A percentile compares a stretch with the other conserved stretches of the same genome.
Evolutionary conservation across 1,140 invertebrate genomes (phyloP).

Genomic region (Oreohelix idahoensis): DNA sequence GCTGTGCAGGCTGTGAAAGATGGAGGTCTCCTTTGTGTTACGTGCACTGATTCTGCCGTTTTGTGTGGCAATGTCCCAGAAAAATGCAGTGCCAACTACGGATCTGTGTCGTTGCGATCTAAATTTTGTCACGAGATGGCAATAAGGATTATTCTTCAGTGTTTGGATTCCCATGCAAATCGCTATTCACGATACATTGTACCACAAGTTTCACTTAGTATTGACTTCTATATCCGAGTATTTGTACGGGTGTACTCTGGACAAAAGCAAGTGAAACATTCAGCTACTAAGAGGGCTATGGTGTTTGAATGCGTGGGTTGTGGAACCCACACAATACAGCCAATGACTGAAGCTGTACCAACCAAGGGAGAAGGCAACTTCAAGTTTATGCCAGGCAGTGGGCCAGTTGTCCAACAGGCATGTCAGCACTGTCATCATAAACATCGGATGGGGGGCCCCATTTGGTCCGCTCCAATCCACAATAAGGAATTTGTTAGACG

Average conservation of each 20-base stretch:
- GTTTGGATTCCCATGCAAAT: constrained; percentile 92
- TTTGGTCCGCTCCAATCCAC: constrained; percentile 92
- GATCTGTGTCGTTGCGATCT: constrained; percentile 87
- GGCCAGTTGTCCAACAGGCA: constrained; percentile 78
- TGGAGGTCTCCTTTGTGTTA: constrained; percentile 85
- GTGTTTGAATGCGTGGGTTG: constrained; percentile 92
- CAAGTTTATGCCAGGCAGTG: constrained; percentile 80
- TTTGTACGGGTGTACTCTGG: constrained; percentile 90
- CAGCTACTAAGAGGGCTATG: constrained; percentile 84
- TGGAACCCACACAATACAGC: constrained; percentile 84
- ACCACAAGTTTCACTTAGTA: constrained; percentile 91
- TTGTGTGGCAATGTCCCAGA: constrained; percentile 95
- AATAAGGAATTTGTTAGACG: constrained; percentile 82
- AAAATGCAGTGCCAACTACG: constrained; percentile 95
- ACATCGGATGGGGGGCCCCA: constrained; percentile 91
- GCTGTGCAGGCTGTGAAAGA: constrained; percentile 80
- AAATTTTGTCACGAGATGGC: constrained; percentile 97
- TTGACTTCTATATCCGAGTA: constrained; percentile 97
- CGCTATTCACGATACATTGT: constrained; percentile 93
- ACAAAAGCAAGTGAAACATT: constrained; percentile 85
- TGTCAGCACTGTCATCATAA: constrained; percentile 85
- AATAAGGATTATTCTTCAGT: constrained; percentile 91
- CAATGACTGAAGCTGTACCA: constrained; percentile 78
- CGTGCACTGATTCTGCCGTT: constrained; percentile 98
- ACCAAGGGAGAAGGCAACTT: constrained; percentile 63